phyloP scores from a whole-genome alignment of 2,888 invertebrate genomes.

The Crocallis elinguaria region DNA sequence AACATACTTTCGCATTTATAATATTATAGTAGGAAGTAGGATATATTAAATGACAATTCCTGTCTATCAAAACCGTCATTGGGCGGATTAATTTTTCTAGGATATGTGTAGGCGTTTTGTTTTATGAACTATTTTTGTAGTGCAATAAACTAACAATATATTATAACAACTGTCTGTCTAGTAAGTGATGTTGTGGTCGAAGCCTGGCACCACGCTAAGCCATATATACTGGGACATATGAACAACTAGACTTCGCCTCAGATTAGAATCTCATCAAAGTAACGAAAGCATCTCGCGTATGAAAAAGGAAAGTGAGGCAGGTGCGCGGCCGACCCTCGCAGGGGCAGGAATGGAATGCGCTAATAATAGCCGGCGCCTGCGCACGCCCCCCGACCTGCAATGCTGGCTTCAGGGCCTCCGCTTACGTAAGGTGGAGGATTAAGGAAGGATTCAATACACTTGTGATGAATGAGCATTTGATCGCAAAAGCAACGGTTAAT shows the following conservation, averaged over 20 bases:
- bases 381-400: constrained; percentile 56
- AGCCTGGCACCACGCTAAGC: too few species aligned
- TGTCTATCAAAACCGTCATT: too few species aligned
- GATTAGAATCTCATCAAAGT: constrained; percentile 30
- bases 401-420: constrained; percentile 1
- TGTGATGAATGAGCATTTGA: background rate
- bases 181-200: too few species aligned
- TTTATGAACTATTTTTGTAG: too few species aligned
- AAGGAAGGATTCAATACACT: background rate
- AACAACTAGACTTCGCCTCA: background rate
- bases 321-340: constrained; percentile 63
- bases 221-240: too few species aligned
- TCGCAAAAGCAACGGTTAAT: background rate
- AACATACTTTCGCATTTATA: too few species aligned
- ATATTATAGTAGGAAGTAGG: too few species aligned
- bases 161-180: too few species aligned
- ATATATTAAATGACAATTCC: too few species aligned
- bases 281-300: constrained; percentile 64
- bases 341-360: constrained; percentile 70
- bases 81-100: too few species aligned
- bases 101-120: too few species aligned
- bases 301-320: constrained; percentile 80
- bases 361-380: constrained; percentile 80
- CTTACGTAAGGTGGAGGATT: constrained; percentile 26
- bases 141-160: too few species aligned